Percentiles rank a stretch among this genome's conserved stretches.
These are phyloP conservation scores for Cerastis leucographa DNA, from an alignment of 2,888 invertebrate genomes.

Conservation along the genomic window DNA sequence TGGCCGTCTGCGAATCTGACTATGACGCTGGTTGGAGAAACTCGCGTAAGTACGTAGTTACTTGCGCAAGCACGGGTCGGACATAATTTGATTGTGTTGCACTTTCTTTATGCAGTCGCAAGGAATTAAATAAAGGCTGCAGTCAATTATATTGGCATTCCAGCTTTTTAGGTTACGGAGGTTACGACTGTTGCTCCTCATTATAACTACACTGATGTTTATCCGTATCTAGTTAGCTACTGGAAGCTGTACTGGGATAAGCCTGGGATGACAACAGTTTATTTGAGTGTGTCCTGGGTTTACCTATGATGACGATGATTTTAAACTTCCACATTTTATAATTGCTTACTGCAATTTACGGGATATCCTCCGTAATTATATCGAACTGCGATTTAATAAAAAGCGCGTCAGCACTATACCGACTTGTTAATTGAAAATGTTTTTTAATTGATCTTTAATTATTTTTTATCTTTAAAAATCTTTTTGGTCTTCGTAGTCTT, in stretches of 20 bases:
- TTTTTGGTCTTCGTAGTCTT: neutral
- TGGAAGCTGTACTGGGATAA: neutral
- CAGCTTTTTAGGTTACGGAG: constrained; percentile 2
- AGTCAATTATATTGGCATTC: constrained; percentile 17
- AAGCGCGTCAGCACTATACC: neutral
- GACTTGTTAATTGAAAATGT: no score
- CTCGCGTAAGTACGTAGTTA: constrained; percentile 22
- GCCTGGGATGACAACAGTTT: neutral
- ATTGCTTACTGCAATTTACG: neutral
- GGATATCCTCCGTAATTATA: neutral
- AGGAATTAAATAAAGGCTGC: constrained; percentile 33
- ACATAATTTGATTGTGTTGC: constrained; percentile 56
- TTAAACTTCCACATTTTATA: neutral
- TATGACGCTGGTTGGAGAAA: constrained; percentile 56
- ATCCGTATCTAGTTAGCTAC: neutral
- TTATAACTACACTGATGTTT: neutral
- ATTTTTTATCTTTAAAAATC: neutral
- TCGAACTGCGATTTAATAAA: neutral
- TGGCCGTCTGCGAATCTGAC: constrained; percentile 34
- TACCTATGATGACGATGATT: no score
- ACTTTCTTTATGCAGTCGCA: constrained; percentile 63
- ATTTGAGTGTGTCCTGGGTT: neutral
- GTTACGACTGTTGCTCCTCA: constrained; percentile 17
- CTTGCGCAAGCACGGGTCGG: constrained; percentile 60
- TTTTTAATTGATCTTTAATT: neutral